Base-by-base conservation (phyloP, 2,113 vertebrate genomes). In the Hippoglossus stenolepis region DNA sequence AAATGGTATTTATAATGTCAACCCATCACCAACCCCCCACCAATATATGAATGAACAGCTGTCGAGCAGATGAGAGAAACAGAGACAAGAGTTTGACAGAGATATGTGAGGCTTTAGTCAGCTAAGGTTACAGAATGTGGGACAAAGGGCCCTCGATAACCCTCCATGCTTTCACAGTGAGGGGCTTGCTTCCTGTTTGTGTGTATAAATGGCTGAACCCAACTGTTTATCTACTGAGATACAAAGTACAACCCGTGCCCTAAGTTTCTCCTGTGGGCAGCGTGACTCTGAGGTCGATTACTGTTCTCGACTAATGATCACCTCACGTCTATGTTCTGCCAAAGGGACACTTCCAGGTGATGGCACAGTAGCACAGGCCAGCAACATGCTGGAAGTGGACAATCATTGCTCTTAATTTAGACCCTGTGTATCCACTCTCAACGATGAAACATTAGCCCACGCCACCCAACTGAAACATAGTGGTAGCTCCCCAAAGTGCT, bases 1-100 rank as follows among this genome's bases (percentile, higher is more conserved):
- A 91, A 93, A 92, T 66, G 85, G 83, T 84, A 93, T 93, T 93
- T 89, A 87, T 89, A 91, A 87, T 71, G 85, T 89, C 91, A 87
- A 80, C 77, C 88, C 74, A 70, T 80, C 78, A 63, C 68, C 82
- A 70, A 62, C 73, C 77, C 83, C 63, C 85, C 64, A 62, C 71
- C 15, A 72, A 82, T 85, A 85, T 80, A 83, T 78, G 79, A 87
- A 88, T 77, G 85, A 86, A 87, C 92, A 94, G 91, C 90, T 94
- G 90, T 86, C n/a, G 66, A 78, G 73, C 79, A 78, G 69, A 69
- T 38, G 82, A 80, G 70, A 66, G 67, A 85, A 64, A 80, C 35
- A 87, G 63, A 58, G 70, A 17, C 38, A 67, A 31, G 65, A 76
- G 53, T 77, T 67, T 77, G 65, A 70, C 69, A 81, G 75, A 77